Evolutionary conservation across 2,888 invertebrate genomes (phyloP).

Genomic region (Tineola bisselliella): DNA sequence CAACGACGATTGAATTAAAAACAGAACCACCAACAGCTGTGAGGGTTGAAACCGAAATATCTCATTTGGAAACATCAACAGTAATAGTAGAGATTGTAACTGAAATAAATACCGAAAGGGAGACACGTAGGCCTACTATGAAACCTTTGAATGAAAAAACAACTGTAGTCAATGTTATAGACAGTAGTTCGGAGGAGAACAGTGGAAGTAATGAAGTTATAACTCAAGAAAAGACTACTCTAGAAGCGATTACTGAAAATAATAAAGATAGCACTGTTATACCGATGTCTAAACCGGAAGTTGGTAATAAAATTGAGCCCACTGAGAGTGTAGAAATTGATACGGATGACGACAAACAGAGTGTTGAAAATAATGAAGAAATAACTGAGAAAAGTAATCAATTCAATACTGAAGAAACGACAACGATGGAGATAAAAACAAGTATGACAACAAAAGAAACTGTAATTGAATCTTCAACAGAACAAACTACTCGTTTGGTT

Average conservation of each 20-base stretch:
- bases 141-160: constrained; percentile 23
- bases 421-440: constrained; percentile 20
- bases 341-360: background rate
- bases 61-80: constrained; percentile 30
- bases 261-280: background rate
- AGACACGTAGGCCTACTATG: constrained; percentile 23
- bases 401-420: constrained; percentile 18
- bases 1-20: constrained; percentile 19
- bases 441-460: constrained; percentile 23
- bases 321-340: background rate
- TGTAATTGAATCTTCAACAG: constrained; percentile 27
- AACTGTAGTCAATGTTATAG: constrained; percentile 16
- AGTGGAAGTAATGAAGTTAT: constrained; percentile 50
- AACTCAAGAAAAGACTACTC: constrained; percentile 23
- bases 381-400: constrained; percentile 13
- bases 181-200: constrained; percentile 38
- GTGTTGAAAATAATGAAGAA: constrained; percentile 10
- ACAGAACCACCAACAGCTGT: constrained; percentile 19
- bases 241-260: background rate
- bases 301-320: background rate
- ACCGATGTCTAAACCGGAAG: constrained; percentile 1
- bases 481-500: constrained; percentile 31
- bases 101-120: constrained; percentile 43
- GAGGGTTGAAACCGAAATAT: constrained; percentile 12
- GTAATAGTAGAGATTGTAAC: constrained; percentile 37